These are phyloP conservation scores for Saccopteryx bilineata DNA, from an alignment of 2,113 vertebrate genomes.

Conservation along the genomic window DNA sequence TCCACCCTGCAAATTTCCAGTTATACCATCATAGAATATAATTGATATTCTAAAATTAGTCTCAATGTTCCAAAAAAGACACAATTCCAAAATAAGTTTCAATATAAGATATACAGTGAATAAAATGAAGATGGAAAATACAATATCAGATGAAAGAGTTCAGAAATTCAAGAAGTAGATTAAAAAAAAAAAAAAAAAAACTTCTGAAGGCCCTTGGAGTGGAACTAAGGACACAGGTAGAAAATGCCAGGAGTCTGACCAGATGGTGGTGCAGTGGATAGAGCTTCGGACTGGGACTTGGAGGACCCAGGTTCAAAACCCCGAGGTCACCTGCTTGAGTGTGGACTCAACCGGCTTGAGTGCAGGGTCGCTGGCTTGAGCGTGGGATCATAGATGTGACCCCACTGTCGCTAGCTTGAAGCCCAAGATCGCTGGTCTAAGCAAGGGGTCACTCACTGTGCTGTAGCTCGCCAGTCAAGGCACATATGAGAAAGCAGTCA, in stretches of 20 bases:
- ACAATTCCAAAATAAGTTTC: conserved; percentile 11
- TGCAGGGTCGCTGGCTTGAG: no score
- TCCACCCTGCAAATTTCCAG: background rate
- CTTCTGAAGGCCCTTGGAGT: background rate
- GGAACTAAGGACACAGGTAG: background rate
- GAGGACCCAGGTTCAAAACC: no score
- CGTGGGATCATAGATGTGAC: no score
- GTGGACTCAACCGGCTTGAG: no score
- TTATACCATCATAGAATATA: background rate
- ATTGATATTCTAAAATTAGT: background rate
- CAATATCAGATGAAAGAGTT: background rate
- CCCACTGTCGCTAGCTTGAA: no score
- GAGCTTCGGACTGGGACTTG: no score
- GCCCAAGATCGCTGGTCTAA: no score
- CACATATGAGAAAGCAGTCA: no score
- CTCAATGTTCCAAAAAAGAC: background rate
- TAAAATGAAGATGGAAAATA: conserved; percentile 21
- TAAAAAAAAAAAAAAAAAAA: background rate
- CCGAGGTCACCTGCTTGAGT: no score
- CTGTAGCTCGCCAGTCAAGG: no score
- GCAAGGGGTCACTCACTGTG: no score
- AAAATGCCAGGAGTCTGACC: background rate
- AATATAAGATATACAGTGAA: background rate
- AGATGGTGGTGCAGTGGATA: no score
- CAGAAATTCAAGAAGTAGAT: background rate